Percentiles rank a stretch among this genome's conserved stretches.
phyloP scores from a whole-genome alignment of 2,113 vertebrate genomes.

The Xenotilapia longispinis region DNA sequence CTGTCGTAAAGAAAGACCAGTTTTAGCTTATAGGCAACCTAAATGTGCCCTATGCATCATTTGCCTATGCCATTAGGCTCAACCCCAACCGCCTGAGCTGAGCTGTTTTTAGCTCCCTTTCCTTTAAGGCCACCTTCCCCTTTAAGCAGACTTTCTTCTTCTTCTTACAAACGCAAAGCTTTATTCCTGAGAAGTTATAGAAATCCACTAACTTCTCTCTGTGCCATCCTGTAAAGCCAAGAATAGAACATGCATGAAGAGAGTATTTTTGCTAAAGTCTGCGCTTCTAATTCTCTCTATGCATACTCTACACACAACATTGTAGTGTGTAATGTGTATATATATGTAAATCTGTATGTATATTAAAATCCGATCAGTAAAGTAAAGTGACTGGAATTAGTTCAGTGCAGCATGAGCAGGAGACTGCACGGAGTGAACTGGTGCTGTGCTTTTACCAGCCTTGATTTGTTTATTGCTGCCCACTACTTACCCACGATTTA shows the following conservation, averaged over 20 bases:
- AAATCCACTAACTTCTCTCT: neutral
- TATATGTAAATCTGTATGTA: neutral
- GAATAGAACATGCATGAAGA: neutral
- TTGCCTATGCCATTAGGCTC: neutral
- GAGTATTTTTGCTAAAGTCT: neutral
- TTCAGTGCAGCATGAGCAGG: neutral
- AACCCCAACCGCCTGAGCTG: neutral
- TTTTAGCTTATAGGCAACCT: neutral
- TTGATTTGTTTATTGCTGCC: neutral
- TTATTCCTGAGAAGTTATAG: neutral
- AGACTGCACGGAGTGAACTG: neutral
- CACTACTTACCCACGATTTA: neutral
- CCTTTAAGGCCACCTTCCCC: neutral
- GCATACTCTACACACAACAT: neutral
- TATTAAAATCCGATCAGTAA: neutral
- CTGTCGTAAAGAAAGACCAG: neutral
- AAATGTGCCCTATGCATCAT: neutral
- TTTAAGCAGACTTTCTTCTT: neutral
- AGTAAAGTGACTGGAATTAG: neutral
- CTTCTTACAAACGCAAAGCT: neutral
- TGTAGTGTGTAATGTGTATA: neutral
- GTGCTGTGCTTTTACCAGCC: neutral
- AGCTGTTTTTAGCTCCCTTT: neutral
- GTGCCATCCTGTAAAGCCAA: neutral
- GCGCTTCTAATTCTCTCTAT: neutral